Conservation (phyloP, 2,797 vertebrate species). For the Urosaurus nigricauda region DNA sequence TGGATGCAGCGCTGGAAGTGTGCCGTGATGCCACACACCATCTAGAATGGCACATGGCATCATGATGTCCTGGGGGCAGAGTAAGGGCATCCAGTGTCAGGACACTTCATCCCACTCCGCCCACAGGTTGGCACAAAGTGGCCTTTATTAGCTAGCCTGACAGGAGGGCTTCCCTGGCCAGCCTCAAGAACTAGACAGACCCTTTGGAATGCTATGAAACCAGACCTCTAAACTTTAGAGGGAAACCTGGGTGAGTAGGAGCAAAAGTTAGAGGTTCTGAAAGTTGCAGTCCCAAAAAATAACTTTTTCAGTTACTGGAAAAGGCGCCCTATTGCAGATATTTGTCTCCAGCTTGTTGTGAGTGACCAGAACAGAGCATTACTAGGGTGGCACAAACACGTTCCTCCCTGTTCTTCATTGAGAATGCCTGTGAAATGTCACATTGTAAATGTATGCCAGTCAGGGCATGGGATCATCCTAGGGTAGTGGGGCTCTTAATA, state of each 20-base stretch:
- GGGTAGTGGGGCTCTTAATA: conserved; percentile 48
- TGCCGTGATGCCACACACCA: no score
- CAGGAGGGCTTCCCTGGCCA: no score
- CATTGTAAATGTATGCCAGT: conserved; percentile 63
- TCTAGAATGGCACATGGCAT: no score
- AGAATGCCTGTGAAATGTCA: conserved; percentile 25
- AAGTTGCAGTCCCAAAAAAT: no score
- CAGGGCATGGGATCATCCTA: conserved; percentile 54
- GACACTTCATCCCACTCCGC: no score
- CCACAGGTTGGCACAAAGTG: no score
- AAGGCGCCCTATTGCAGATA: neutral
- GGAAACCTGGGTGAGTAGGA: no score
- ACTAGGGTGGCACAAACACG: neutral
- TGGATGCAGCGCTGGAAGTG: no score
- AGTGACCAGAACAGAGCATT: neutral
- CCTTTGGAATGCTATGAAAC: neutral
- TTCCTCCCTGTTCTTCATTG: neutral
- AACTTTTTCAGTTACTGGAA: neutral
- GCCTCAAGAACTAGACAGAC: neutral
- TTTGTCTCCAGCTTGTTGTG: neutral
- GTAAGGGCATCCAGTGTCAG: no score
- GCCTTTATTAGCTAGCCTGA: neutral
- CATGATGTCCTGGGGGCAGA: no score
- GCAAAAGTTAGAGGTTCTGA: no score
- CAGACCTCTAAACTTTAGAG: no score